Percentiles rank a stretch among this genome's conserved stretches.
Conservation (phyloP, 2,888 invertebrate genomes). For the Cephonodes hylas region DNA sequence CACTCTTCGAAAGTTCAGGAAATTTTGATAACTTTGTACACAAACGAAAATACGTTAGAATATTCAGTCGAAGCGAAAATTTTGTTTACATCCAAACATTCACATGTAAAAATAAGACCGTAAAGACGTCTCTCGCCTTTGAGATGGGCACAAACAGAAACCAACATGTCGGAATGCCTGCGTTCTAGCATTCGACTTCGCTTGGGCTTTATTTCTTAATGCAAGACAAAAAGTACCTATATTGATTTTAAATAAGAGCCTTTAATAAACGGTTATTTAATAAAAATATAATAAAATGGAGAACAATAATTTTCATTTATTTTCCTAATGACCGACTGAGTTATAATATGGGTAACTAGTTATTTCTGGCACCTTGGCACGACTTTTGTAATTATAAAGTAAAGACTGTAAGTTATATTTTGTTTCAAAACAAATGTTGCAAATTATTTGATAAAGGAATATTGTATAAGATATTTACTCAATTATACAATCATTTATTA, state of each 20-base stretch:
- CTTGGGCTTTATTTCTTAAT: not conserved
- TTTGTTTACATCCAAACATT: slow-evolving; percentile 36
- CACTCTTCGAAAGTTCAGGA: not conserved
- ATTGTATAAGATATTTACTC: too few species aligned
- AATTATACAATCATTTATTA: too few species aligned
- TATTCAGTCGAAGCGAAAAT: slow-evolving; percentile 20
- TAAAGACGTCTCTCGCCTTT: slow-evolving; percentile 32
- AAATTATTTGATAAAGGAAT: too few species aligned
- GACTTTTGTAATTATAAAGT: too few species aligned
- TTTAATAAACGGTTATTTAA: too few species aligned
- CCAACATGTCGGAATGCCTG: slow-evolving; percentile 8
- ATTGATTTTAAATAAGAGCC: too few species aligned
- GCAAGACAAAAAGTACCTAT: too few species aligned
- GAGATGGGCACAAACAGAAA: slow-evolving; percentile 26
- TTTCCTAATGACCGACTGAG: too few species aligned
- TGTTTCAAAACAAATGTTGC: too few species aligned
- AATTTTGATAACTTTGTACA: not conserved
- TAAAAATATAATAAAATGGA: not conserved
- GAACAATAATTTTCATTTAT: not conserved
- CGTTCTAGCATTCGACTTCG: not conserved
- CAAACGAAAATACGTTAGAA: not conserved
- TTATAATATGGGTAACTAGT: too few species aligned
- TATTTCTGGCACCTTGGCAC: too few species aligned
- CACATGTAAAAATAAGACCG: slow-evolving; percentile 37
- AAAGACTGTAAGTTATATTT: too few species aligned